These are phyloP conservation scores for Rachycentron canadum DNA, from an alignment of 2,797 vertebrate species.

Conservation along the genomic window DNA sequence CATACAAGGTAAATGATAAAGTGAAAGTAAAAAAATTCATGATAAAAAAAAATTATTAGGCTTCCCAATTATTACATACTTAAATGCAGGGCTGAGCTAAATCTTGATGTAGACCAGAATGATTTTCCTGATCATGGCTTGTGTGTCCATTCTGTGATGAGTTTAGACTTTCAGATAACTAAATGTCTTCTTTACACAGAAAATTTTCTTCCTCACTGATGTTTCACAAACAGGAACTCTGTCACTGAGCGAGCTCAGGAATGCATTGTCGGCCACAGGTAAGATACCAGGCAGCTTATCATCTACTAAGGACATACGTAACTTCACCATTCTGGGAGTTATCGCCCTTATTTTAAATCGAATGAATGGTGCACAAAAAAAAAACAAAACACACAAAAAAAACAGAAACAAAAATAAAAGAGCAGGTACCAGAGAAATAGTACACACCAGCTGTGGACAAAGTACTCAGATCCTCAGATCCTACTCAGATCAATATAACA, in stretches of 20 bases:
- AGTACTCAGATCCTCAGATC: too few relatives aligned
- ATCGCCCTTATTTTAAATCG: not conserved
- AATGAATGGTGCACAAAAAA: not conserved
- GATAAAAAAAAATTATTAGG: not conserved
- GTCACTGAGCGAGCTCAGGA: conserved; percentile 75
- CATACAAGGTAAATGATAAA: conserved; percentile 67
- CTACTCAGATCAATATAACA: too few relatives aligned
- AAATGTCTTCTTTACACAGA: conserved; percentile 51
- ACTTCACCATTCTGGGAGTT: not conserved
- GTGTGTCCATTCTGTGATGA: not conserved
- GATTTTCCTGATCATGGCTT: not conserved
- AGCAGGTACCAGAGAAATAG: not conserved
- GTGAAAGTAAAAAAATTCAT: not conserved
- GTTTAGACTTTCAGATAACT: not conserved
- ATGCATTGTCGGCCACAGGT: conserved; percentile 72
- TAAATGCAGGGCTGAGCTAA: too few relatives aligned
- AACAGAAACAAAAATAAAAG: not conserved
- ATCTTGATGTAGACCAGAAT: not conserved
- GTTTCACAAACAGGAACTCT: conserved; percentile 70
- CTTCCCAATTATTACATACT: not conserved
- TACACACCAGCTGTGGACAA: not conserved
- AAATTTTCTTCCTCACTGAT: conserved; percentile 75
- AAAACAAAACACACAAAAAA: not conserved
- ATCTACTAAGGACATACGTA: not conserved
- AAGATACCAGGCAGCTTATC: not conserved